Percentiles rank a stretch among this genome's conserved stretches.
phyloP scores from a whole-genome alignment of 2,888 invertebrate genomes.

The Koerneria pararmatus region DNA sequence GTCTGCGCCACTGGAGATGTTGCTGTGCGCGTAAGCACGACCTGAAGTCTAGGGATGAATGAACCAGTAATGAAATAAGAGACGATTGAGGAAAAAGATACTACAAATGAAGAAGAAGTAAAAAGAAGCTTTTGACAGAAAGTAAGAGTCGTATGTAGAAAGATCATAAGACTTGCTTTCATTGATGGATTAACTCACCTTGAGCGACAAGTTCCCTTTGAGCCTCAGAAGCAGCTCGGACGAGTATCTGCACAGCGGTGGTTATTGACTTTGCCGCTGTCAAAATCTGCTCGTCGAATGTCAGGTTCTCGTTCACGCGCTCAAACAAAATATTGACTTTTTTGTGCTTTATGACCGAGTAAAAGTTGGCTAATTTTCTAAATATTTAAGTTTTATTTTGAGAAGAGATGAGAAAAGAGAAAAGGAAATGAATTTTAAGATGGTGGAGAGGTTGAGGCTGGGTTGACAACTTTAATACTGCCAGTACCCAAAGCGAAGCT shows the following conservation, averaged over 20 bases:
- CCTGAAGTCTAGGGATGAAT: conserved; percentile 24
- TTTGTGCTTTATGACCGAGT: neutral
- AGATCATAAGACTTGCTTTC: too few species aligned
- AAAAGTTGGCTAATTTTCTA: neutral
- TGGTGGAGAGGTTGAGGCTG: too few species aligned
- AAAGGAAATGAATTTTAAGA: too few species aligned
- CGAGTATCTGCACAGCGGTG: conserved; percentile 89
- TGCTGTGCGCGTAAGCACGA: conserved; percentile 18
- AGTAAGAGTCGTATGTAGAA: too few species aligned
- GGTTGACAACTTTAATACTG: neutral
- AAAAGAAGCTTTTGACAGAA: too few species aligned
- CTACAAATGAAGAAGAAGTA: too few species aligned
- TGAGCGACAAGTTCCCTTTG: conserved; percentile 86
- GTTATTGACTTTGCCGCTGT: conserved; percentile 97
- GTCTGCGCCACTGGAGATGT: conserved; percentile 22
- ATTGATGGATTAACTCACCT: conserved; percentile 71
- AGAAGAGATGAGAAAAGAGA: too few species aligned
- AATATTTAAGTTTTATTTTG: neutral
- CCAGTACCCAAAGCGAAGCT: conserved; percentile 8
- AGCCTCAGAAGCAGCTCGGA: conserved; percentile 92
- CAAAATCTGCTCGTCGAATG: conserved; percentile 97
- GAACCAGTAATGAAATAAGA: too few species aligned
- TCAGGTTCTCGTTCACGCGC: conserved; percentile 86
- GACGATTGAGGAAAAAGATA: too few species aligned
- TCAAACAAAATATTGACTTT: conserved; percentile 61